These are phyloP conservation scores for Channa maculata DNA, from an alignment of 2,113 vertebrate species.

Conservation along the genomic window DNA sequence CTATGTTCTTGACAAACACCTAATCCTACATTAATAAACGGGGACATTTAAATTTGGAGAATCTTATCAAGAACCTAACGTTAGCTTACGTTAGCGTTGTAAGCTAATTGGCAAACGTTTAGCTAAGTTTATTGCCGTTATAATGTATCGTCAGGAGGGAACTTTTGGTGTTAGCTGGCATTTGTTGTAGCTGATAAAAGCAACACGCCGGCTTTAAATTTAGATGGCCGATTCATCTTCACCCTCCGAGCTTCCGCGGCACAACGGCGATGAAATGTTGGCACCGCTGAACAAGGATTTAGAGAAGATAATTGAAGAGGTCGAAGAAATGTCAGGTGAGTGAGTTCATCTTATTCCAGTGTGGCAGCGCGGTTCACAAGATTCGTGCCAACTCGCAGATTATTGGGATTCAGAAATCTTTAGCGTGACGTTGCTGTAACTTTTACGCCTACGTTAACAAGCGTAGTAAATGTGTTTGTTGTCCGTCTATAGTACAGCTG, in stretches of 20 bases:
- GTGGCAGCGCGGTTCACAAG: neutral
- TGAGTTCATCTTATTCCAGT: neutral
- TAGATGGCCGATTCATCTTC: slow-evolving; percentile 67
- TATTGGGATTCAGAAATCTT: neutral
- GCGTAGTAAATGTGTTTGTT: too few relatives aligned
- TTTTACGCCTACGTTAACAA: too few relatives aligned
- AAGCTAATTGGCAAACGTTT: too few relatives aligned
- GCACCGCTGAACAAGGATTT: slow-evolving; percentile 65
- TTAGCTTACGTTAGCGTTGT: too few relatives aligned
- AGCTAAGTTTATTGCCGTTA: too few relatives aligned
- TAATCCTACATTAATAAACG: too few relatives aligned
- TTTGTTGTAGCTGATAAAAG: too few relatives aligned
- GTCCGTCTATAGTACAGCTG: slow-evolving; percentile 81
- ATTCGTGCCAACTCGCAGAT: neutral
- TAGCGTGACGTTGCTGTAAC: neutral
- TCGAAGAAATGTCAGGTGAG: slow-evolving; percentile 76
- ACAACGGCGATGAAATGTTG: slow-evolving; percentile 30
- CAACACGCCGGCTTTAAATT: slow-evolving; percentile 18
- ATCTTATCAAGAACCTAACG: too few relatives aligned
- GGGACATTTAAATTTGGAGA: too few relatives aligned
- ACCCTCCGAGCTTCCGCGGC: neutral
- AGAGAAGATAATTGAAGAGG: slow-evolving; percentile 73
- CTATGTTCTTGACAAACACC: too few relatives aligned
- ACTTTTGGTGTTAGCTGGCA: too few relatives aligned
- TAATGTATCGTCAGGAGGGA: too few relatives aligned